Base-by-base conservation (phyloP, 2,113 vertebrate species). In the Catagonus wagneri region DNA sequence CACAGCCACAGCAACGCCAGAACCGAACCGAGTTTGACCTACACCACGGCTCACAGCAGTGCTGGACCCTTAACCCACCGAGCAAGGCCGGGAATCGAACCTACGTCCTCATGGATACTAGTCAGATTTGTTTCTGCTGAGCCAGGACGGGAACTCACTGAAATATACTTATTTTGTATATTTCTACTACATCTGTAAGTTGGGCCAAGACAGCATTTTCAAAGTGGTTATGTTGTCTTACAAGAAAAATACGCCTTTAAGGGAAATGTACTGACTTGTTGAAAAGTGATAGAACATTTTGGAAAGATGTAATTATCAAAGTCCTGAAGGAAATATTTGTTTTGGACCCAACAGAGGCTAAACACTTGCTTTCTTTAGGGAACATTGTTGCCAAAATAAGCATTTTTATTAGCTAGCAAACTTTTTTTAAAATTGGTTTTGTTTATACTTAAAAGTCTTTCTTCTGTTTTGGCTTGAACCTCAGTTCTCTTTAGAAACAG, bases 331-430 rank as follows among this genome's bases (percentile, higher is more conserved):
- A 90, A 93, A 44, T 65, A 60, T 22, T 97, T 96, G 54, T 87
- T 94, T 95, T 90, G 75, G 34, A 54, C 34, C 86, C 22, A 79
- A 29, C 61, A 74, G 17, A 58, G 32, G 69, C 71, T 52, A 44
- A 20, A 90, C 75, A 60, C 84, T 97, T 88, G 71, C 78, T 88
- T 96, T 90, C 34, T 66, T 94, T 87, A 65, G 34, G 94, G 68
- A 91, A 61, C 7, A 25, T 17, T 23, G 61, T 94, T 91, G 90
- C 83, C 83, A 93, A 85, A 84, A 66, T 50, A 94, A 91, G 68
- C 83, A 84, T 91, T 90, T 96, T 69, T 63, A 75, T 90, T 88
- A 71, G 54, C 34, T 90, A 56, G n/a, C 68, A 61, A 54, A 76
- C 44, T 8, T 44, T 44, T 44, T 44, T 8, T 44, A 44, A 44